Base-by-base conservation (phyloP, 2,888 invertebrate genomes). In the Dioctria linearis region DNA sequence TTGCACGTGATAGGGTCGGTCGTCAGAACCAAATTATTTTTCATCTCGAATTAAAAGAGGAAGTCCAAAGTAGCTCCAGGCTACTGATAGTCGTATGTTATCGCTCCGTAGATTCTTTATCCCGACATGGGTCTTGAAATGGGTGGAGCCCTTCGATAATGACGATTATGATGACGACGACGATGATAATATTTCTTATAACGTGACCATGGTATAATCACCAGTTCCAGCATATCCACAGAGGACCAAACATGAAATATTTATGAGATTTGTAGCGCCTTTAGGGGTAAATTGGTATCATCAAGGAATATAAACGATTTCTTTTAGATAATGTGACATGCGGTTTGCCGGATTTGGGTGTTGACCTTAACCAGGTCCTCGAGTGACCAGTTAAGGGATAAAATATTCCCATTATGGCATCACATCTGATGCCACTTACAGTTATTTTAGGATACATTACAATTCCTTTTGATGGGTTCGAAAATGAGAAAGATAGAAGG, bases 251-350 rank as follows among this genome's bases (percentile, higher is more conserved):
- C 75, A 80, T 82, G 82, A 82, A 82, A 80, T 82, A 82, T 82
- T 82, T 82, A 82, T 82, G 80, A 80, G 80, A 82, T 80, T 80
- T 82, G 82, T 82, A 80, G 80, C 79, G 71, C 80, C 82, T 67
- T 76, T 42, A 5, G 79, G 78, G 69, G 79, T 82, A 82, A 82
- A 82, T 82, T 79, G 82, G 76, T 75, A 63, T 79, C 80, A 82
- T 82, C 82, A 80, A 79, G 59, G 79, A 80, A 79, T 79, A 79
- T 82, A 80, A 80, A 79, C 66, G 82, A 69, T 80, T 67, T 67
- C 8, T 59, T 51, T 51, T 57, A 49, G 8, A 25, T 42, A 39
- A 39, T 51, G 51, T 65, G 78, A 66, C 9, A 78, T 54, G 78
- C 43, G 57, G 13, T 75, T 61, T 25, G 40, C 43, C 11, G 0